Evolutionary conservation across 2,797 vertebrate species (phyloP).

Genomic region (Peromyscus eremicus): DNA sequence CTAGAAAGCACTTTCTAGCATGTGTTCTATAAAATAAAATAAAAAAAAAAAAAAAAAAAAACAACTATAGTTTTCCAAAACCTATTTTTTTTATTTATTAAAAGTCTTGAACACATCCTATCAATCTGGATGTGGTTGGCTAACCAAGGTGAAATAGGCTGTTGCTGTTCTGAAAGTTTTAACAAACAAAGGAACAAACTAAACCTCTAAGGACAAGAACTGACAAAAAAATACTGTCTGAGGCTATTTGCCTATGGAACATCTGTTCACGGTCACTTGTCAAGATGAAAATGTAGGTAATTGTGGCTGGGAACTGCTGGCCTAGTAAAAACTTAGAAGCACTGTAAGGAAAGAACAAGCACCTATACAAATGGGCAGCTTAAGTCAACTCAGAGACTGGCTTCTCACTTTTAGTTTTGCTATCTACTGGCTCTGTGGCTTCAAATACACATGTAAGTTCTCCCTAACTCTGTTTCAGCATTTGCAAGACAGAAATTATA

Average conservation of each 20-base stretch:
- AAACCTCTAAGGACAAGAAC: background rate
- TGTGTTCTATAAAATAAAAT: background rate
- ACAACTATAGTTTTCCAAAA: conserved; percentile 39
- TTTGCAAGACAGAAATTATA: conserved; percentile 38
- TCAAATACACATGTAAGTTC: background rate
- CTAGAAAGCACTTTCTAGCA: background rate
- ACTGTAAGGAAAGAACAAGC: background rate
- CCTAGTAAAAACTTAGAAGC: background rate
- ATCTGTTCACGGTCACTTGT: background rate
- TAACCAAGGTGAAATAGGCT: conserved; percentile 31
- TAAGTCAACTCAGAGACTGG: background rate
- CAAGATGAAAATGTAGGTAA: conserved; percentile 10
- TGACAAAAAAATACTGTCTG: background rate
- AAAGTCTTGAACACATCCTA: background rate
- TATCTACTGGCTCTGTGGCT: background rate
- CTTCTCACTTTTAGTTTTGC: conserved; percentile 20
- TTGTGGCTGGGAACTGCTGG: background rate
- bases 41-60: background rate
- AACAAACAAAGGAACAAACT: conserved; percentile 19
- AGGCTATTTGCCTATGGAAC: conserved; percentile 19
- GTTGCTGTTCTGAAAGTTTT: background rate
- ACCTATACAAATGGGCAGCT: background rate
- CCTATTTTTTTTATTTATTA: conserved; percentile 50
- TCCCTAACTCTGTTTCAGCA: conserved; percentile 12
- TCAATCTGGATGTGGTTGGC: background rate